phyloP scores from a whole-genome alignment of 1,140 invertebrate genomes.

The Coenobita brevimanus region DNA sequence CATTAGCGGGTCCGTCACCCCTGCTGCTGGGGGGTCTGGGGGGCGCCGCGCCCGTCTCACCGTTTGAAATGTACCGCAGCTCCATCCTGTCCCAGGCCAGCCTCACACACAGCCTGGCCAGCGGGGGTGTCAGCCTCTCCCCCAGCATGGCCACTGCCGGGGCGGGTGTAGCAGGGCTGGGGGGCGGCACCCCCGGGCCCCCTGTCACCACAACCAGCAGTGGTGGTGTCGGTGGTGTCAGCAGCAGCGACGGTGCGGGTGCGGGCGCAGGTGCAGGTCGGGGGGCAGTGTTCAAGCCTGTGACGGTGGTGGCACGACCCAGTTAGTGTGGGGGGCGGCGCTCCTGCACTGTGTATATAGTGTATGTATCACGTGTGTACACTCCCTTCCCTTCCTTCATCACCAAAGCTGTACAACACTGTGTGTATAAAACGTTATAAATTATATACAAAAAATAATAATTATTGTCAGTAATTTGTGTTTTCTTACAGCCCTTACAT shows the following conservation, averaged over 20 bases:
- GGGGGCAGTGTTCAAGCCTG: slow-evolving; percentile 41
- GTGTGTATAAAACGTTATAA: slow-evolving; percentile 41
- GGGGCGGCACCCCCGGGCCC: neutral
- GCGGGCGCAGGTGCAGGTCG: slow-evolving; percentile 17
- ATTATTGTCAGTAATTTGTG: too few relatives aligned
- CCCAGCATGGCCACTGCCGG: neutral
- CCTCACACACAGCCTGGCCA: slow-evolving; percentile 36
- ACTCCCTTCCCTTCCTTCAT: slow-evolving; percentile 19
- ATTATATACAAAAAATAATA: too few relatives aligned
- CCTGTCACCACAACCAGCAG: neutral
- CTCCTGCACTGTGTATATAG: neutral
- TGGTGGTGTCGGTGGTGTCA: neutral
- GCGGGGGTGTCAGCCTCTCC: neutral
- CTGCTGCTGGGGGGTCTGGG: slow-evolving; percentile 40
- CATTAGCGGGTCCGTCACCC: slow-evolving; percentile 14
- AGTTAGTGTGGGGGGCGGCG: slow-evolving; percentile 24
- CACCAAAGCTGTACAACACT: slow-evolving; percentile 59
- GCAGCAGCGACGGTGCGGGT: slow-evolving; percentile 3
- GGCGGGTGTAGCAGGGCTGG: neutral
- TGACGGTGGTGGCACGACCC: slow-evolving; percentile 54
- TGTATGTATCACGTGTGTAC: slow-evolving; percentile 15
- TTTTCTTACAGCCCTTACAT: too few relatives aligned
- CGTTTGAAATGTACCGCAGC: slow-evolving; percentile 46
- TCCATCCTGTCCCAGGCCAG: slow-evolving; percentile 52
- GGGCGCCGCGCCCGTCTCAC: slow-evolving; percentile 30